phyloP scores from a whole-genome alignment of 2,113 vertebrate genomes.

The Pycnonotus jocosus region DNA sequence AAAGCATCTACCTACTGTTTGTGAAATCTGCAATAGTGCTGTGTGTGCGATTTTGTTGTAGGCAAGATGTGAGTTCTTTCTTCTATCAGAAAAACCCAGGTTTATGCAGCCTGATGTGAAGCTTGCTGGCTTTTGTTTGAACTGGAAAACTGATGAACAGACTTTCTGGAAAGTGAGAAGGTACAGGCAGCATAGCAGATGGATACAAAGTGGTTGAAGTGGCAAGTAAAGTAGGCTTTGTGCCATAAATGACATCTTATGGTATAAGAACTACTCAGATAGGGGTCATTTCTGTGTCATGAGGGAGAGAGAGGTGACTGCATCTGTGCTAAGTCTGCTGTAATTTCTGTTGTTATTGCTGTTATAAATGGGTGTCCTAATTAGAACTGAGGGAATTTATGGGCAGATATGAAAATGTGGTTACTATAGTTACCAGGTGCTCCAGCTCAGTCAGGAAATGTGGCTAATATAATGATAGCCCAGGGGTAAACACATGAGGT shows the following conservation, averaged over 20 bases:
- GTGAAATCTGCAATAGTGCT: neutral
- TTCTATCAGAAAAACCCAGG: neutral
- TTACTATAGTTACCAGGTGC: constrained; percentile 64
- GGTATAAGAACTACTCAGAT: neutral
- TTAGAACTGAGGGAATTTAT: constrained; percentile 50
- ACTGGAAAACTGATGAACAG: neutral
- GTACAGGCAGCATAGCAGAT: neutral
- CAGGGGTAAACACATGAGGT: constrained; percentile 45
- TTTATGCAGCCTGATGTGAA: neutral
- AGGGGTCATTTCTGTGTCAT: neutral
- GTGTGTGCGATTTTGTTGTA: neutral
- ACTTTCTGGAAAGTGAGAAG: neutral
- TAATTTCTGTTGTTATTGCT: constrained; percentile 20
- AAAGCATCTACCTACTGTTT: neutral
- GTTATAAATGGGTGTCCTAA: constrained; percentile 48
- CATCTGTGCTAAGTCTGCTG: neutral
- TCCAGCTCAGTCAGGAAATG: constrained; percentile 22
- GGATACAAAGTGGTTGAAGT: neutral
- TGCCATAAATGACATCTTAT: neutral
- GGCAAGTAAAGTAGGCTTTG: neutral
- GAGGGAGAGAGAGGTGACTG: neutral
- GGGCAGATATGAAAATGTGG: constrained; percentile 51
- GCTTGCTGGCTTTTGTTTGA: neutral
- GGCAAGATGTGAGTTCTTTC: neutral
- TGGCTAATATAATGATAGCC: constrained; percentile 33